Conservation (phyloP, 2,797 vertebrate genomes). For the Etheostoma nigrum region DNA sequence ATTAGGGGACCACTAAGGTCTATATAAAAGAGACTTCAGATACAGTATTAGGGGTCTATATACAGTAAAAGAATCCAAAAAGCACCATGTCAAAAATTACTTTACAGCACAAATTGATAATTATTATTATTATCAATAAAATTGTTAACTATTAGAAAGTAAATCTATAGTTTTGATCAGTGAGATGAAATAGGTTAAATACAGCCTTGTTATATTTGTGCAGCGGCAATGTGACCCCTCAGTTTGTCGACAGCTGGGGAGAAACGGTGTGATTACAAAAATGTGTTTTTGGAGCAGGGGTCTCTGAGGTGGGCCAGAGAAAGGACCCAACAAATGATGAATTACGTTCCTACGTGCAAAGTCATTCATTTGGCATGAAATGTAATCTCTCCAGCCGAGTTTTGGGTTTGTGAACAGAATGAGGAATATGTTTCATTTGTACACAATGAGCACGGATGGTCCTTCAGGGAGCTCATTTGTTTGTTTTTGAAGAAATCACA, state of each 20-base stretch:
- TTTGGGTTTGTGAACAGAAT: conserved; percentile 57
- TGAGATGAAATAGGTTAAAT: conserved; percentile 16
- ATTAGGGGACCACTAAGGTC: too few relatives aligned
- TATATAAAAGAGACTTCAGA: too few relatives aligned
- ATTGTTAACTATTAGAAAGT: not conserved
- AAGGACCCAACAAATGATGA: conserved; percentile 67
- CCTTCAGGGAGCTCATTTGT: conserved; percentile 35
- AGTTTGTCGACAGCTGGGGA: conserved; percentile 60
- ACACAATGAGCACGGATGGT: conserved; percentile 8
- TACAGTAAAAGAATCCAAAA: too few relatives aligned
- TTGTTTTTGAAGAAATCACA: conserved; percentile 27
- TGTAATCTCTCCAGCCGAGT: conserved; percentile 55
- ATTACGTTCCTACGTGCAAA: conserved; percentile 60
- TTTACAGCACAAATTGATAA: not conserved
- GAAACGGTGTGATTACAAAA: conserved; percentile 73
- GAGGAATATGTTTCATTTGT: conserved; percentile 46
- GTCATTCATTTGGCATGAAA: conserved; percentile 60
- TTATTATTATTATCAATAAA: not conserved
- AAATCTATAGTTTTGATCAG: not conserved
- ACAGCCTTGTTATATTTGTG: conserved; percentile 22
- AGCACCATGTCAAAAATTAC: too few relatives aligned
- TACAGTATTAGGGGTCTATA: too few relatives aligned
- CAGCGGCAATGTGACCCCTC: conserved; percentile 28
- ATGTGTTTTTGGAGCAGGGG: conserved; percentile 63
- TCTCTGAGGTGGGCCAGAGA: conserved; percentile 49